phyloP scores from a whole-genome alignment of 2,888 invertebrate species.

The Dryococelus australis region DNA sequence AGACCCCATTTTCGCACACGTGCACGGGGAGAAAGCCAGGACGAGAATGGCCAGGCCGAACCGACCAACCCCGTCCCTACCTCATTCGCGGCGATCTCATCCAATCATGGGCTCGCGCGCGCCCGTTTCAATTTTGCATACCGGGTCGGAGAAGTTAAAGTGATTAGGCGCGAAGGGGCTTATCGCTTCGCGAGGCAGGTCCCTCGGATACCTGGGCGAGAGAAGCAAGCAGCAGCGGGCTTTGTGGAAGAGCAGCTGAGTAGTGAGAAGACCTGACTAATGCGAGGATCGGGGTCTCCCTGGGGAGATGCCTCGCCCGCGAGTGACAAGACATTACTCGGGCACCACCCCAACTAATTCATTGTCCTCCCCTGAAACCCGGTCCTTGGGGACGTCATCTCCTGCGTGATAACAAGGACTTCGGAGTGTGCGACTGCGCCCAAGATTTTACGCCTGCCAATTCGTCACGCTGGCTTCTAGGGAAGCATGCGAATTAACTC shows the following conservation, averaged over 20 bases:
- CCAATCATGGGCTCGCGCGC: not conserved
- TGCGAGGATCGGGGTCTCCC: not conserved
- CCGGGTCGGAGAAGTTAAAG: slow-evolving; percentile 25
- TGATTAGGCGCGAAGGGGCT: slow-evolving; percentile 21
- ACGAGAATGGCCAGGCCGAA: no score
- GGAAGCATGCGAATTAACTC: no score
- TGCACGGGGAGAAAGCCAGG: no score
- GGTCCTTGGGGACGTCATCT: not conserved
- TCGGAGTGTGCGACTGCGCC: no score
- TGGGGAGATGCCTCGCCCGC: not conserved
- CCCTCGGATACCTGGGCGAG: not conserved
- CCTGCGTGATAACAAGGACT: not conserved
- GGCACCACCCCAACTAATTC: slow-evolving; percentile 3
- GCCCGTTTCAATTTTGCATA: slow-evolving; percentile 20
- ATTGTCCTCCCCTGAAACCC: not conserved
- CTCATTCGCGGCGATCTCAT: not conserved
- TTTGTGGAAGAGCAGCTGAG: not conserved
- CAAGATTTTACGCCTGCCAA: no score
- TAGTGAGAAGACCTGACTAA: not conserved
- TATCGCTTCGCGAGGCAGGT: not conserved
- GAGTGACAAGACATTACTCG: slow-evolving; percentile 22
- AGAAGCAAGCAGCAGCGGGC: not conserved
- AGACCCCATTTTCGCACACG: no score
- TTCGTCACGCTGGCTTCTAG: no score
- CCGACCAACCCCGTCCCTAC: no score